Percentiles rank a stretch among this genome's conserved stretches.
Conservation (phyloP, 2,797 vertebrate species). For the Acanthornis magna region DNA sequence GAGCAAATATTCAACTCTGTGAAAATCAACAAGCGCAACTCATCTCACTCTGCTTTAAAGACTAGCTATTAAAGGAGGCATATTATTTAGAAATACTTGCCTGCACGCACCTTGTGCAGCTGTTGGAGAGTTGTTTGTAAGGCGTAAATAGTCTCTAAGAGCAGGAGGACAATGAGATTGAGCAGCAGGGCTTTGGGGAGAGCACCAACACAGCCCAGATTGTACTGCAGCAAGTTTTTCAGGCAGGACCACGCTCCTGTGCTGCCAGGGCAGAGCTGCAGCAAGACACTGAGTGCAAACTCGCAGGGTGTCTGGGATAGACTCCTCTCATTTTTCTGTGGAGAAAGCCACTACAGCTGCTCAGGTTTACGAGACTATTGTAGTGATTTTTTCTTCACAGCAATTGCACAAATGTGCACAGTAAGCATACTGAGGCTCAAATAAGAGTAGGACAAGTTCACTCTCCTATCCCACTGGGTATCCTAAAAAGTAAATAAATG, state of each 20-base stretch:
- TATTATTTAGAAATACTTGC: background rate
- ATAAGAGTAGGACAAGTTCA: constrained; percentile 9
- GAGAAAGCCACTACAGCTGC: background rate
- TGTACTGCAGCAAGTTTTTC: background rate
- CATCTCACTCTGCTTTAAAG: background rate
- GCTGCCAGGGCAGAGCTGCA: background rate
- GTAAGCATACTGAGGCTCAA: constrained; percentile 22
- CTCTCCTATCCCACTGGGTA: background rate
- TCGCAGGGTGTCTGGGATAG: background rate
- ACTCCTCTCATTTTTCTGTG: background rate
- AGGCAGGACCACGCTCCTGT: background rate
- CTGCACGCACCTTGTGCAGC: background rate
- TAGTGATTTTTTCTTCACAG: constrained; percentile 14
- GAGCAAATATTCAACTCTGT: background rate
- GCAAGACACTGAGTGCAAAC: background rate
- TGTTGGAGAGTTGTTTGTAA: background rate
- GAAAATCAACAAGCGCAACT: background rate
- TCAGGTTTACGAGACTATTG: background rate
- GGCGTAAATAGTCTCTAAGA: background rate
- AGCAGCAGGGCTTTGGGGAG: background rate
- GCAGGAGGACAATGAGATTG: background rate
- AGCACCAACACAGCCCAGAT: background rate
- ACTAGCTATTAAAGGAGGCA: background rate
- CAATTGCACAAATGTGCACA: constrained; percentile 34
- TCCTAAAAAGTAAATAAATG: background rate